phyloP scores from a whole-genome alignment of 2,113 vertebrate species.

The Coptodon rendalli region DNA sequence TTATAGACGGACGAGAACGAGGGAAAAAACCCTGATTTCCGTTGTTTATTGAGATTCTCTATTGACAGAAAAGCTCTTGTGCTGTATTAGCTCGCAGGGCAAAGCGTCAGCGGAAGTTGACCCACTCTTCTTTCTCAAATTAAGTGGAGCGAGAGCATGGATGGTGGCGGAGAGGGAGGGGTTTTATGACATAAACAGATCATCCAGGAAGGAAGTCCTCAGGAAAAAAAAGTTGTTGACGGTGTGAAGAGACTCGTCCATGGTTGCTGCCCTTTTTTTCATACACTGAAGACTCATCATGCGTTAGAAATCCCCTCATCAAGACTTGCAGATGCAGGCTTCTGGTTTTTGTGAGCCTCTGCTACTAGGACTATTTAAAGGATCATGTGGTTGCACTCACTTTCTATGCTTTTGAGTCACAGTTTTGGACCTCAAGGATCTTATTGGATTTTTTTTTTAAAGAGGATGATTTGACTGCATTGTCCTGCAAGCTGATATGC shows the following conservation, averaged over 20 bases:
- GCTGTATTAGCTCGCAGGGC: not conserved
- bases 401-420: not conserved
- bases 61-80: not conserved
- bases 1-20: not conserved
- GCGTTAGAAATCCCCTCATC: not conserved
- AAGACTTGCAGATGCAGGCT: not conserved
- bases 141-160: not conserved
- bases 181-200: not conserved
- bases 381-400: not conserved
- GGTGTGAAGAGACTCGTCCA: not conserved
- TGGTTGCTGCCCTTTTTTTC: not conserved
- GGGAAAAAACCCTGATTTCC: not conserved
- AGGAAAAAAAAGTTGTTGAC: not conserved
- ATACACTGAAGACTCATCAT: not conserved
- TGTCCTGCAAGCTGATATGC: not conserved
- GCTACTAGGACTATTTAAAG: not conserved
- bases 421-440: not conserved
- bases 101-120: constrained; percentile 8
- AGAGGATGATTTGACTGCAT: too few species aligned
- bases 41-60: constrained; percentile 1
- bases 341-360: not conserved
- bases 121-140: not conserved
- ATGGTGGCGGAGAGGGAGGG: not conserved
- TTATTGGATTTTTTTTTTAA: not conserved
- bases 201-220: constrained; percentile 34